Conservation (phyloP, 2,797 vertebrate species). For the Triplophysa bombifrons region DNA sequence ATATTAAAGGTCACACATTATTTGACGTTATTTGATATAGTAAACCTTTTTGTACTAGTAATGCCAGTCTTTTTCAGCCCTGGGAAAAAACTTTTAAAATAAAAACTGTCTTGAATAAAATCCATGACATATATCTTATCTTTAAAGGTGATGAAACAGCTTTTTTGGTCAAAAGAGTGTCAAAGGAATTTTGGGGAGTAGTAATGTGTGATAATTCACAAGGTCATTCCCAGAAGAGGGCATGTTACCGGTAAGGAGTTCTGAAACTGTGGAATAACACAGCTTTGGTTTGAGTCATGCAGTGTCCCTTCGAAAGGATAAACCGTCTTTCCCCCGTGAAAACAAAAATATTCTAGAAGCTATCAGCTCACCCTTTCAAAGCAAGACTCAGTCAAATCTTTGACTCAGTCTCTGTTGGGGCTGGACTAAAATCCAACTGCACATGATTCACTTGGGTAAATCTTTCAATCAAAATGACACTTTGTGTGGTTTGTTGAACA, state of each 20-base stretch:
- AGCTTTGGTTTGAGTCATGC: neutral
- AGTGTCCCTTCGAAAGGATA: neutral
- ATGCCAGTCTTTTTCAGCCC: too few species aligned
- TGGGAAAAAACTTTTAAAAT: too few species aligned
- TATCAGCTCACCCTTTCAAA: neutral
- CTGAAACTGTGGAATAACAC: neutral
- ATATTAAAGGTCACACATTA: too few species aligned
- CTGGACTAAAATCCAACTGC: neutral
- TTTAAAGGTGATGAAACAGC: neutral
- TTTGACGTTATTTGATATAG: too few species aligned
- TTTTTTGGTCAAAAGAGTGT: neutral
- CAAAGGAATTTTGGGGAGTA: neutral
- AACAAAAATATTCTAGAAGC: neutral
- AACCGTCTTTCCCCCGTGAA: neutral
- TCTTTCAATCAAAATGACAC: neutral
- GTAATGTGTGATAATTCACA: neutral
- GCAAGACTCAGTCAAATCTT: neutral
- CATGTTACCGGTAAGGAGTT: neutral
- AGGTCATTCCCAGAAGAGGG: neutral
- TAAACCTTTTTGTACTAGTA: too few species aligned
- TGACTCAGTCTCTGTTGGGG: neutral
- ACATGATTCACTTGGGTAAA: conserved; percentile 9
- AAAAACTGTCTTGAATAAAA: too few species aligned
- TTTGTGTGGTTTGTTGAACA: neutral
- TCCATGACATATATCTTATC: too few species aligned